A percentile compares a stretch with the other conserved stretches of the same genome.
Conservation (phyloP, 2,797 vertebrate species). For the Galaxias olidus region DNA sequence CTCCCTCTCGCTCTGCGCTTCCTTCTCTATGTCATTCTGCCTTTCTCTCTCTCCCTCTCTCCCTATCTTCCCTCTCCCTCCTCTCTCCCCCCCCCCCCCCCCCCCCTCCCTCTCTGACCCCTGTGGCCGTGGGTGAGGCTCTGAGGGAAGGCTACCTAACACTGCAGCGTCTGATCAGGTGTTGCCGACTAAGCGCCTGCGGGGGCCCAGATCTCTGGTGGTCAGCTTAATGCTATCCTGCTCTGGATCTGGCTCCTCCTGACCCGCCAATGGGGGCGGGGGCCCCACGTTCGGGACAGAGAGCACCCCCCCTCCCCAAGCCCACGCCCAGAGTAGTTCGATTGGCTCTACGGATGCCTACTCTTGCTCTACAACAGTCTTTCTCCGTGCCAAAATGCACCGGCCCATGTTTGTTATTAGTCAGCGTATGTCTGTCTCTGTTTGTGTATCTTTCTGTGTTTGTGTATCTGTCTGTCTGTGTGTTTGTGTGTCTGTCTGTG, state of each 20-base stretch:
- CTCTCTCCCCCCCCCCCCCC: constrained; percentile 28
- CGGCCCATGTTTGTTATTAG: neutral
- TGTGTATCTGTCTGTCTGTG: too few species aligned
- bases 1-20: constrained; percentile 22
- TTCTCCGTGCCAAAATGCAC: neutral
- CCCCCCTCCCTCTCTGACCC: constrained; percentile 68
- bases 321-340: constrained; percentile 18
- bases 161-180: constrained; percentile 81
- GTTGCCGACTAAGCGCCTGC: constrained; percentile 81
- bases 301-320: constrained; percentile 7
- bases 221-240: constrained; percentile 84
- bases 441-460: too few species aligned
- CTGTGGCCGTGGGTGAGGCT: constrained; percentile 75
- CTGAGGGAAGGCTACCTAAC: constrained; percentile 77
- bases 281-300: constrained; percentile 49
- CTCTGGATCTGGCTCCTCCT: constrained; percentile 71
- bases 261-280: constrained; percentile 48
- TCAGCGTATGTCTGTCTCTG: neutral
- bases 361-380: constrained; percentile 22
- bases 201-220: constrained; percentile 71
- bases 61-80: constrained; percentile 12
- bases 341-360: constrained; percentile 50
- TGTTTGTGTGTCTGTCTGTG: neutral
- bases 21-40: constrained; percentile 27
- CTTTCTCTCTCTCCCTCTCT: constrained; percentile 28